These are phyloP conservation scores for Calliscelio sp. DNA, from an alignment of 2,888 invertebrate species.

Conservation along the genomic window DNA sequence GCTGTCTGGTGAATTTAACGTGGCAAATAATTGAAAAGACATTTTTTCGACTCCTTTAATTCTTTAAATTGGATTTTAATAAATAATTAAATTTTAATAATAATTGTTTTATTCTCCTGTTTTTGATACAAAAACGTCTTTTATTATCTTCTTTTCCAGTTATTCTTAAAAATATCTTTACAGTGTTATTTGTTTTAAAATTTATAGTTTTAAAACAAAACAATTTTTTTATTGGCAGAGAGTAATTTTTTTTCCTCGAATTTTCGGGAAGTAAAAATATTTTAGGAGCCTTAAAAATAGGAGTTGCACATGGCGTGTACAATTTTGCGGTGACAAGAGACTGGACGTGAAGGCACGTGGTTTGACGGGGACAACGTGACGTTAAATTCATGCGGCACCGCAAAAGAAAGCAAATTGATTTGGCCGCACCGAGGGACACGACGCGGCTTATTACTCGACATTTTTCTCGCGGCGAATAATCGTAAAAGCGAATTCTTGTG, in stretches of 20 bases:
- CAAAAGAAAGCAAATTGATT: constrained; percentile 64
- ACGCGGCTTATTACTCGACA: constrained; percentile 58
- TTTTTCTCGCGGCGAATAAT: constrained; percentile 59
- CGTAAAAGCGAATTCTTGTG: constrained; percentile 51
- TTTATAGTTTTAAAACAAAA: no score
- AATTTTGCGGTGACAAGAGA: constrained; percentile 45
- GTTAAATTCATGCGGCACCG: constrained; percentile 51
- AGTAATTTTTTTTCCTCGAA: background rate
- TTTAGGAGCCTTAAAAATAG: constrained; percentile 2
- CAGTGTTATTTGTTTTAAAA: no score
- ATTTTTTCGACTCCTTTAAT: no score
- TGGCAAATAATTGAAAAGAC: no score
- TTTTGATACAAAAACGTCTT: no score
- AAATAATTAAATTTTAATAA: no score
- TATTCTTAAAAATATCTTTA: no score
- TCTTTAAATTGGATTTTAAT: no score
- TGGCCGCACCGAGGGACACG: constrained; percentile 41
- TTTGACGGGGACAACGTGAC: constrained; percentile 56
- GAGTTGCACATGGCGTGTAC: background rate
- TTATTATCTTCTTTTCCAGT: no score
- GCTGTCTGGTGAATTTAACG: background rate
- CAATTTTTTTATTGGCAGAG: no score
- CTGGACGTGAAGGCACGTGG: constrained; percentile 31
- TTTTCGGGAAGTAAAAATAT: constrained; percentile 8
- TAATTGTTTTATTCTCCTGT: no score